Conservation (phyloP, 2,888 invertebrate genomes). For the Drosophila anomalata region DNA sequence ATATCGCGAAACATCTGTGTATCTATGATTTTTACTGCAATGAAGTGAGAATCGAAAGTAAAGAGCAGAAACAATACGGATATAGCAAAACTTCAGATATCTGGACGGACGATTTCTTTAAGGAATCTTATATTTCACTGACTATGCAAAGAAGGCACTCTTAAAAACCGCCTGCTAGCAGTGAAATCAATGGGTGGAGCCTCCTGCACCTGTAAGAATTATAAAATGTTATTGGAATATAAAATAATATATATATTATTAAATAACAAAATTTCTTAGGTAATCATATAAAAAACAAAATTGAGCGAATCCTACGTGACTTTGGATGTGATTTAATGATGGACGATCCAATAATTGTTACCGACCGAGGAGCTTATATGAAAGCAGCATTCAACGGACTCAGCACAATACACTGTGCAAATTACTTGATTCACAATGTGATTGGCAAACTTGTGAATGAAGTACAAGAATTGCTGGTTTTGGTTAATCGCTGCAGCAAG, state of each 20-base stretch:
- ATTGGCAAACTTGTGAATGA: too few relatives aligned
- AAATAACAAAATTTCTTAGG: neutral
- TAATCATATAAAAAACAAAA: neutral
- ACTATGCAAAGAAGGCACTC: slow-evolving; percentile 12
- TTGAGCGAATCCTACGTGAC: slow-evolving; percentile 11
- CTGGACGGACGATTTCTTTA: slow-evolving; percentile 9
- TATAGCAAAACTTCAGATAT: slow-evolving; percentile 6
- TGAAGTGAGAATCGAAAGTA: slow-evolving; percentile 6
- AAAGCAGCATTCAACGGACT: too few relatives aligned
- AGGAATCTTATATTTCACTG: slow-evolving; percentile 11
- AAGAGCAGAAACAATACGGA: slow-evolving; percentile 12
- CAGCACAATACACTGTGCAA: too few relatives aligned
- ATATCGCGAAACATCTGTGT: slow-evolving; percentile 11
- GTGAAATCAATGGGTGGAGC: neutral
- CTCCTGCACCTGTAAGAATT: neutral
- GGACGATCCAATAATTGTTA: slow-evolving; percentile 1
- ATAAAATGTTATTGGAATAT: neutral
- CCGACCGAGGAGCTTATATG: too few relatives aligned
- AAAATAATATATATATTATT: too few relatives aligned
- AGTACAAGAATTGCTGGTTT: too few relatives aligned
- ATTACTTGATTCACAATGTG: too few relatives aligned
- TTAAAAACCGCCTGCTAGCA: slow-evolving; percentile 1
- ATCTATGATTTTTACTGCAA: slow-evolving; percentile 13
- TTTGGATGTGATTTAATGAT: slow-evolving; percentile 28
- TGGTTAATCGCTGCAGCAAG: too few relatives aligned